Percentiles rank a stretch among this genome's conserved stretches.
These are phyloP conservation scores for Hemibagrus guttatus DNA, from an alignment of 2,797 vertebrate species.

Conservation along the genomic window DNA sequence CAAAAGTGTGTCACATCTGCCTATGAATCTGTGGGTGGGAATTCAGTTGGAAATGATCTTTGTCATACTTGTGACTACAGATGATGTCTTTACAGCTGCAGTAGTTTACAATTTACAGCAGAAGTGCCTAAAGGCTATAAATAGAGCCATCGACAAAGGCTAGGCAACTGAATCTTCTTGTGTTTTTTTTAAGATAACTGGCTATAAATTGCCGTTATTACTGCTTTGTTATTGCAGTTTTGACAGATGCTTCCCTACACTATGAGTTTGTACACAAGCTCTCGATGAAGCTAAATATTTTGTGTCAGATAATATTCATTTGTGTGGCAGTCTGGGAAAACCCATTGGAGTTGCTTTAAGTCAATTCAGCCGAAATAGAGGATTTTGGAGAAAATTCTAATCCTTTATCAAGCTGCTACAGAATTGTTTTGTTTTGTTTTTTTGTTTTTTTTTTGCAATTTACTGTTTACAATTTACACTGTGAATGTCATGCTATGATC, in stretches of 20 bases:
- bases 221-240: neutral
- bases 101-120: conserved; percentile 25
- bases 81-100: conserved; percentile 12
- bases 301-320: no score
- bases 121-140: conserved; percentile 3
- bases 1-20: conserved; percentile 42
- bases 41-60: conserved; percentile 18
- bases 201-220: neutral
- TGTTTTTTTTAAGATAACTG: neutral
- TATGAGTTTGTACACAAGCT: neutral
- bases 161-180: neutral
- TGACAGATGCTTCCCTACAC: neutral
- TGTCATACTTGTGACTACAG: conserved; percentile 8
- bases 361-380: neutral
- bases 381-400: no score
- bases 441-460: no score
- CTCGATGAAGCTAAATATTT: neutral
- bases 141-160: neutral
- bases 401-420: neutral
- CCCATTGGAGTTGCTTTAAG: neutral
- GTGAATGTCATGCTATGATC: neutral
- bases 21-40: conserved; percentile 31
- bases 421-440: neutral
- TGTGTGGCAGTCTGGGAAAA: neutral
- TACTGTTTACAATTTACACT: neutral